Evolutionary conservation across 2,888 invertebrate species (phyloP).

Genomic region (Morpho helenor): DNA sequence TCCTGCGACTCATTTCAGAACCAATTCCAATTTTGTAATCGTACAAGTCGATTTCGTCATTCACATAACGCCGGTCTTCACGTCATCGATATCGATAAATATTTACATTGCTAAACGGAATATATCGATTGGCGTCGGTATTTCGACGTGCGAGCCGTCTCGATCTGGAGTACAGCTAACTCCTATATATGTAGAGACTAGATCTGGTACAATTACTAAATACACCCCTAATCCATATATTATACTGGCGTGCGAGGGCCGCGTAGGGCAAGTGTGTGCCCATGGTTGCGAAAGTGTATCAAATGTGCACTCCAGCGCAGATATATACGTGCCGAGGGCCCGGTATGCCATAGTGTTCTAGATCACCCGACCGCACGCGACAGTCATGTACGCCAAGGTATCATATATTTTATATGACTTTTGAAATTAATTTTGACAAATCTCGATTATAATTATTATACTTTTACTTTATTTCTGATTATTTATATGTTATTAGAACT

Average conservation of each 20-base stretch:
- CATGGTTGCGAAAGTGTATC: conserved; percentile 69
- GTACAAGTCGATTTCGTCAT: no score
- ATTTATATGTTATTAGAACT: no score
- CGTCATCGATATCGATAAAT: no score
- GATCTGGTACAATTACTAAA: conserved; percentile 26
- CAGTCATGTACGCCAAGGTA: conserved; percentile 72
- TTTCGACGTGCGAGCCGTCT: conserved; percentile 1
- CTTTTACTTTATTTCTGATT: no score
- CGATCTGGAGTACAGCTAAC: conserved; percentile 14
- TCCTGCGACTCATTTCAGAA: no score
- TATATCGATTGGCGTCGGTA: background rate
- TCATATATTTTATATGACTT: conserved; percentile 10
- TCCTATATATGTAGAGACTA: conserved; percentile 19
- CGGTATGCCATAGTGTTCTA: conserved; percentile 52
- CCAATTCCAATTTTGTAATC: no score
- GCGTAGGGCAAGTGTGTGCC: conserved; percentile 36
- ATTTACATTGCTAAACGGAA: background rate
- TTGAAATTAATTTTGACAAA: no score
- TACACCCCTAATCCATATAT: conserved; percentile 34
- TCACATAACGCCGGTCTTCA: no score
- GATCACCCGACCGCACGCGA: conserved; percentile 46
- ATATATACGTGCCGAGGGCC: conserved; percentile 43
- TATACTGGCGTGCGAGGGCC: conserved; percentile 31
- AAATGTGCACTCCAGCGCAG: conserved; percentile 44
- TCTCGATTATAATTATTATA: no score